A percentile compares a stretch with the other conserved stretches of the same genome.
Evolutionary conservation across 2,797 vertebrate genomes (phyloP).

Genomic region (Glyptemys insculpta): DNA sequence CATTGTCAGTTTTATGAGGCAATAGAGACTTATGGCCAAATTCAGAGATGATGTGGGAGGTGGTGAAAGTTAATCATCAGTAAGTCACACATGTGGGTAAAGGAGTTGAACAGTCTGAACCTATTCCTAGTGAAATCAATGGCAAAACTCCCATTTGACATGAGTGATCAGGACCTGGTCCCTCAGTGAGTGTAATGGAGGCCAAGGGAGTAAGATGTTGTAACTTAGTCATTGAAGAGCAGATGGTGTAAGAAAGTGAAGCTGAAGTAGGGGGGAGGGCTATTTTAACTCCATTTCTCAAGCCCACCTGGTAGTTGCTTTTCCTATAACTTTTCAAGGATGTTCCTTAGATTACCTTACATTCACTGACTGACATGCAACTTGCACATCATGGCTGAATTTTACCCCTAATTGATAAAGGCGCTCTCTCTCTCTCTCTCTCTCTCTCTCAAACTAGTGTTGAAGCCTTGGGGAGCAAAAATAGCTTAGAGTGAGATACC

Average conservation of each 20-base stretch:
- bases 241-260: neutral
- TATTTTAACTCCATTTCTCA: neutral
- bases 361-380: accelerated
- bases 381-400: neutral
- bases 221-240: neutral
- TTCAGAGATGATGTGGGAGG: neutral
- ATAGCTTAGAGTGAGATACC: neutral
- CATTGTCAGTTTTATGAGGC: neutral
- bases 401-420: neutral
- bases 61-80: neutral
- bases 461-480: neutral
- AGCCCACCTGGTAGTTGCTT: neutral
- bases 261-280: neutral
- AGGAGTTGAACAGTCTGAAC: neutral
- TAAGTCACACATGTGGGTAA: neutral
- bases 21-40: neutral
- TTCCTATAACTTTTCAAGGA: neutral
- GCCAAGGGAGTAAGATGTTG: accelerated
- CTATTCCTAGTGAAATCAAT: neutral
- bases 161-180: neutral
- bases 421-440: too few relatives aligned
- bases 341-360: neutral
- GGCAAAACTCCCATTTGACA: neutral
- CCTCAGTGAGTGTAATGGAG: neutral
- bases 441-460: neutral